These are phyloP conservation scores for Hirtodrosophila cameraria DNA, from an alignment of 2,888 invertebrate species.

Conservation along the genomic window DNA sequence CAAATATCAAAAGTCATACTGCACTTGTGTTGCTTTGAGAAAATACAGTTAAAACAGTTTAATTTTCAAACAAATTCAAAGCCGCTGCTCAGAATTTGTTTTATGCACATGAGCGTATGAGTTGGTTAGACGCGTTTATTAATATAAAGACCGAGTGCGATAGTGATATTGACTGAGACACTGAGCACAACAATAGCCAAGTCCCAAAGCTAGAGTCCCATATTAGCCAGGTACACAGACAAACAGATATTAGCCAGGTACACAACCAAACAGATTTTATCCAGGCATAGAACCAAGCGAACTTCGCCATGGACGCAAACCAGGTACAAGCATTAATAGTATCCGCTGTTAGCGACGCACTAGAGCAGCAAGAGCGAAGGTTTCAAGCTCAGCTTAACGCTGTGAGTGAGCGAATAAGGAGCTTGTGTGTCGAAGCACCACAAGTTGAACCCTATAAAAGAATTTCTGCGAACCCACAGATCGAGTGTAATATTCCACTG, in stretches of 20 bases:
- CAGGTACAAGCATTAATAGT: slow-evolving; percentile 3
- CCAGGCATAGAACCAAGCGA: slow-evolving; percentile 4
- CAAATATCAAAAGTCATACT: too few species aligned
- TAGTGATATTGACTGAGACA: not conserved
- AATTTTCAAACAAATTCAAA: too few species aligned
- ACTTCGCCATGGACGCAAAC: slow-evolving; percentile 3
- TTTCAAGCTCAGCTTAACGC: slow-evolving; percentile 8
- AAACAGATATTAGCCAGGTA: not conserved
- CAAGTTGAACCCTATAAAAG: slow-evolving; percentile 6
- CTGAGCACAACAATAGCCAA: slow-evolving; percentile 2
- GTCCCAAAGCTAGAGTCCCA: not conserved
- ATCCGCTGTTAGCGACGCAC: slow-evolving; percentile 5
- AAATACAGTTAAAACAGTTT: too few species aligned
- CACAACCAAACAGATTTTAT: not conserved
- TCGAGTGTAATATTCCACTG: slow-evolving; percentile 1
- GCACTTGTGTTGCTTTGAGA: too few species aligned
- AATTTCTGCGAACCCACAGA: not conserved
- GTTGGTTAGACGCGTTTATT: not conserved
- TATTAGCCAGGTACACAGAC: not conserved
- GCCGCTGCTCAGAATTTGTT: not conserved
- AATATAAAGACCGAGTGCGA: not conserved
- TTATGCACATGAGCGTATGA: not conserved
- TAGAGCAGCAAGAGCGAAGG: slow-evolving; percentile 7
- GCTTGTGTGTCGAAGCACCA: slow-evolving; percentile 2
- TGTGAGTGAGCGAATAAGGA: slow-evolving; percentile 2